Conservation (phyloP, 2,797 vertebrate species). For the Molossus molossus region DNA sequence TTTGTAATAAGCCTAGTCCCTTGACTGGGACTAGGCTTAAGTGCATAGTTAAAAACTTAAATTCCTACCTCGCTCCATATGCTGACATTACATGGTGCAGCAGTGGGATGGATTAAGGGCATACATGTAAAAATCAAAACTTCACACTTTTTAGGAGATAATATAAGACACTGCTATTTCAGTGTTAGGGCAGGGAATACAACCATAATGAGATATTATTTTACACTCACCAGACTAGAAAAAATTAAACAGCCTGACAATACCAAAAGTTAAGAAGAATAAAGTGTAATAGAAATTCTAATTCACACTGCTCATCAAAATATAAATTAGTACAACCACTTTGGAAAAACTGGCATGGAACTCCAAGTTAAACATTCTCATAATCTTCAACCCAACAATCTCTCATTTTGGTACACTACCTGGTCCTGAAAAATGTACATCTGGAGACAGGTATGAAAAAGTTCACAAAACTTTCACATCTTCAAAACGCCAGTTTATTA, state of each 20-base stretch:
- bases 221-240: background rate
- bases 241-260: conserved; percentile 6
- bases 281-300: background rate
- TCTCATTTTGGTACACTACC: background rate
- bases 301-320: conserved; percentile 33
- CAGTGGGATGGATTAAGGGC: background rate
- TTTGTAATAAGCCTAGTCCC: background rate
- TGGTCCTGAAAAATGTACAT: background rate
- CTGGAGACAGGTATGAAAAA: background rate
- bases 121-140: conserved; percentile 30
- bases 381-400: background rate
- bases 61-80: background rate
- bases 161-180: background rate
- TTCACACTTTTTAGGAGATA: conserved; percentile 13
- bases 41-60: background rate
- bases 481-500: background rate
- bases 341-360: background rate
- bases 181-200: background rate
- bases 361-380: conserved; percentile 52
- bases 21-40: background rate
- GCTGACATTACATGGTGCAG: background rate
- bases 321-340: background rate
- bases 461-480: background rate
- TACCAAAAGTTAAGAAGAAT: conserved; percentile 15
- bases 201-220: background rate